A percentile compares a stretch with the other conserved stretches of the same genome.
These are phyloP conservation scores for Rhamphomyia laevipes DNA, from an alignment of 2,888 invertebrate genomes.

Conservation along the genomic window DNA sequence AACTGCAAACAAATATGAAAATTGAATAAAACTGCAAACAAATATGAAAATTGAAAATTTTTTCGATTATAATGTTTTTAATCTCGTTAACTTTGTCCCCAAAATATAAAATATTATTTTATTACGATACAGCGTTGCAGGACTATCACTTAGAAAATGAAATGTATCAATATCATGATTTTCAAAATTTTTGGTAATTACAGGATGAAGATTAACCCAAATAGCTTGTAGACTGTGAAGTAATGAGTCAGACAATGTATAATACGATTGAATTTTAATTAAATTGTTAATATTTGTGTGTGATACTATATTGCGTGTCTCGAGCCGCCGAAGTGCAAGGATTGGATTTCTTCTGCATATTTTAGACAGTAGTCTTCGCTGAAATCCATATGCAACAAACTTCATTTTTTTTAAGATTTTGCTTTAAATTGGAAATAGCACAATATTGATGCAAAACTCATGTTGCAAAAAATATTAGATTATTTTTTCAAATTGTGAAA, in stretches of 20 bases:
- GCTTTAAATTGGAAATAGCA: background rate
- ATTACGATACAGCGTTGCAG: constrained; percentile 27
- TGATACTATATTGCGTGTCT: constrained; percentile 18
- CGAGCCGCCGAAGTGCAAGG: constrained; percentile 28
- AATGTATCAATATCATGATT: constrained; percentile 16
- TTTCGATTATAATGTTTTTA: too few relatives aligned
- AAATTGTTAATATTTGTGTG: constrained; percentile 29
- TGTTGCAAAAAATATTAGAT: too few relatives aligned
- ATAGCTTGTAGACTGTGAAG: constrained; percentile 21
- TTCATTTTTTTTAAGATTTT: background rate
- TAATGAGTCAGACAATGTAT: constrained; percentile 23
- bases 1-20: too few relatives aligned
- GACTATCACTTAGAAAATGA: constrained; percentile 27
- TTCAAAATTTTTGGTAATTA: constrained; percentile 15
- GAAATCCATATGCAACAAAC: constrained; percentile 6
- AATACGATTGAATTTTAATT: constrained; percentile 16
- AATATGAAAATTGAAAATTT: too few relatives aligned
- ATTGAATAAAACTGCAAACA: too few relatives aligned
- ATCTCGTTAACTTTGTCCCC: constrained; percentile 19
- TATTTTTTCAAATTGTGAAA: too few relatives aligned
- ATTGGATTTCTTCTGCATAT: constrained; percentile 28
- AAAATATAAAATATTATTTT: constrained; percentile 24
- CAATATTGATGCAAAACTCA: background rate
- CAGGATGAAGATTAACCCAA: constrained; percentile 22
- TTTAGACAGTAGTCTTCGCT: constrained; percentile 16